phyloP scores from a whole-genome alignment of 1,140 invertebrate genomes.

The Oedothorax gibbosus region DNA sequence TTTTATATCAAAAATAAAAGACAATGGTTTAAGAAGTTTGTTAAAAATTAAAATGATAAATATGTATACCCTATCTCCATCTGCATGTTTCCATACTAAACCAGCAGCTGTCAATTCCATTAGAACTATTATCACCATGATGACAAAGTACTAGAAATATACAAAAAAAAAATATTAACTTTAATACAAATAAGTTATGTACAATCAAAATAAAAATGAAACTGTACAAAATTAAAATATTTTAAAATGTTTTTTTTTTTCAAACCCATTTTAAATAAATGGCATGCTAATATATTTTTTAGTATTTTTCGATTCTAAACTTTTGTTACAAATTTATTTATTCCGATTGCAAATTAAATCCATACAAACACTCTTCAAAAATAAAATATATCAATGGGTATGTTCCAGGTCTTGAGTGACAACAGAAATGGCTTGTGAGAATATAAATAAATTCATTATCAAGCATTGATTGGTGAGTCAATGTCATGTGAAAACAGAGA shows the following conservation, averaged over 20 bases:
- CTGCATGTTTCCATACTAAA: constrained; percentile 64
- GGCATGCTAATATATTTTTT: no score
- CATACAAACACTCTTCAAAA: no score
- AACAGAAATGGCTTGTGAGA: no score
- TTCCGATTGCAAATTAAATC: no score
- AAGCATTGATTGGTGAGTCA: not conserved
- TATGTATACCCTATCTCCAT: constrained; percentile 63
- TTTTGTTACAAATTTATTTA: no score
- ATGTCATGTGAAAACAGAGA: not conserved
- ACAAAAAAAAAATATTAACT: not conserved
- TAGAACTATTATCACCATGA: constrained; percentile 61
- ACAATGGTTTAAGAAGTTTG: not conserved
- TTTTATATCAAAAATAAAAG: constrained; percentile 8
- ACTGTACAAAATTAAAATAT: not conserved
- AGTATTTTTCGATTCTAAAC: no score
- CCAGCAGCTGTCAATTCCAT: constrained; percentile 62
- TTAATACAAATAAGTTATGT: no score
- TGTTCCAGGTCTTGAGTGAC: no score
- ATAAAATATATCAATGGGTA: no score
- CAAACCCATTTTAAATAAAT: no score
- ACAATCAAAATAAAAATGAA: not conserved
- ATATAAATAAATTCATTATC: no score
- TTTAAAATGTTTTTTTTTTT: not conserved
- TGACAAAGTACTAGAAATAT: constrained; percentile 62
- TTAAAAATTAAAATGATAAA: not conserved